phyloP scores from a whole-genome alignment of 2,888 invertebrate genomes.

The Plagiodera versicolora region DNA sequence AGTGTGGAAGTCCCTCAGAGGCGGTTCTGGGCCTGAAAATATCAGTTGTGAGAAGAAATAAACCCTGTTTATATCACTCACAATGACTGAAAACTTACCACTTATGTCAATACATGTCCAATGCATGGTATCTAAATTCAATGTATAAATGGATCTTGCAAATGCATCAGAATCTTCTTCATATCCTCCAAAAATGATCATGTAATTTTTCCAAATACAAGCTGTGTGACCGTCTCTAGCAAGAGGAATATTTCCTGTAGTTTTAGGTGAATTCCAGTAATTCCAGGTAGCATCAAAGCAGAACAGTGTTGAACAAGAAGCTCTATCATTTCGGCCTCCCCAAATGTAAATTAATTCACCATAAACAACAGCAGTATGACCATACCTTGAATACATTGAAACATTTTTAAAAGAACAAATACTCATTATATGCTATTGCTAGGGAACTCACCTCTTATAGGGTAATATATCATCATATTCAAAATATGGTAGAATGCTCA shows the following conservation, averaged over 20 bases:
- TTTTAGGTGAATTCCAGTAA: constrained; percentile 68
- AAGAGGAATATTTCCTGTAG: constrained; percentile 72
- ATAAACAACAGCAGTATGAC: constrained; percentile 86
- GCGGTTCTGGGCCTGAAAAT: constrained; percentile 45
- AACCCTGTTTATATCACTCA: too few relatives aligned
- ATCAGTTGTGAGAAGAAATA: too few relatives aligned
- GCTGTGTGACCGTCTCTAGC: constrained; percentile 92
- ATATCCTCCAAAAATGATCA: constrained; percentile 92
- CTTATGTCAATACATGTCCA: constrained; percentile 69
- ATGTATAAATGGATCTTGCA: constrained; percentile 75
- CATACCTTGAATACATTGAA: constrained; percentile 64
- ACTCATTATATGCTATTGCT: constrained; percentile 3
- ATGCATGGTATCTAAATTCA: constrained; percentile 71
- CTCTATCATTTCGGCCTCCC: constrained; percentile 89
- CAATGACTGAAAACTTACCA: constrained; percentile 54
- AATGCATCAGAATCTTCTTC: constrained; percentile 82
- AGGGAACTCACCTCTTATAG: constrained; percentile 63
- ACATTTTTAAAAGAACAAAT: too few relatives aligned
- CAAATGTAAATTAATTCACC: constrained; percentile 80
- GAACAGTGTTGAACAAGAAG: constrained; percentile 78
- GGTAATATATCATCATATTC: constrained; percentile 62
- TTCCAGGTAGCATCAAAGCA: constrained; percentile 76
- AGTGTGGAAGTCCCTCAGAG: constrained; percentile 86
- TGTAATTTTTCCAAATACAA: constrained; percentile 73
- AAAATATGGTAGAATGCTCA: constrained; percentile 57